Evolutionary conservation across 2,888 invertebrate species (phyloP).

Genomic region (Lottia gigantea): DNA sequence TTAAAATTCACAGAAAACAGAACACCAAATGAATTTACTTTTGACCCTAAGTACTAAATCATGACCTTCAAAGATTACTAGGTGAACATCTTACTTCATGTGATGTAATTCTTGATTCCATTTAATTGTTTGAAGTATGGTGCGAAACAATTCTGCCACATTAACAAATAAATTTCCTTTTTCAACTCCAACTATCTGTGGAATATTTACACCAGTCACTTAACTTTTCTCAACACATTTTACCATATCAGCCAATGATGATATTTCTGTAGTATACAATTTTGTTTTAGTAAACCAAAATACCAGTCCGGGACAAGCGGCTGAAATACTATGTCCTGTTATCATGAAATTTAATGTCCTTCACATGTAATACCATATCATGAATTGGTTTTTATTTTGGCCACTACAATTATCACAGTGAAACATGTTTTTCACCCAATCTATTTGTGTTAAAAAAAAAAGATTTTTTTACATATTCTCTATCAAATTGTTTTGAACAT

Average conservation of each 20-base stretch:
- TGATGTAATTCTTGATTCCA: background rate
- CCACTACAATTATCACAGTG: slow-evolving; percentile 27
- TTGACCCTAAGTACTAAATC: no score
- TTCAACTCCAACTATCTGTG: background rate
- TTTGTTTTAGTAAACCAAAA: slow-evolving; percentile 28
- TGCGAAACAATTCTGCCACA: background rate
- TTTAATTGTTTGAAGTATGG: background rate
- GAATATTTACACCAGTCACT: background rate
- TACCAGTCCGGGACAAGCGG: slow-evolving; percentile 33
- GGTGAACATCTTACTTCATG: background rate
- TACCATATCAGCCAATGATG: no score
- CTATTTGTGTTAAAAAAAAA: slow-evolving; percentile 27
- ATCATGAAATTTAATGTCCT: no score
- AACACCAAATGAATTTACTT: no score
- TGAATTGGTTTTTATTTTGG: slow-evolving; percentile 20
- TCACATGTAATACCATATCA: slow-evolving; percentile 27
- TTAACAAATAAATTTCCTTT: background rate
- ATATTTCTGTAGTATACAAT: slow-evolving; percentile 15
- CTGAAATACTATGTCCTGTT: slow-evolving; percentile 31
- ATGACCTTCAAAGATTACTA: no score
- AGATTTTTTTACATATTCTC: no score
- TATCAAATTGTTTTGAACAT: no score
- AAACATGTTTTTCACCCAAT: slow-evolving; percentile 16
- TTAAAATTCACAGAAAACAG: no score
- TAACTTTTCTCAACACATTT: background rate